Evolutionary conservation across 2,888 invertebrate genomes (phyloP), one percentile per base, ranked within the genome.

Genomic region (Disparrhopalites patrizii): DNA sequence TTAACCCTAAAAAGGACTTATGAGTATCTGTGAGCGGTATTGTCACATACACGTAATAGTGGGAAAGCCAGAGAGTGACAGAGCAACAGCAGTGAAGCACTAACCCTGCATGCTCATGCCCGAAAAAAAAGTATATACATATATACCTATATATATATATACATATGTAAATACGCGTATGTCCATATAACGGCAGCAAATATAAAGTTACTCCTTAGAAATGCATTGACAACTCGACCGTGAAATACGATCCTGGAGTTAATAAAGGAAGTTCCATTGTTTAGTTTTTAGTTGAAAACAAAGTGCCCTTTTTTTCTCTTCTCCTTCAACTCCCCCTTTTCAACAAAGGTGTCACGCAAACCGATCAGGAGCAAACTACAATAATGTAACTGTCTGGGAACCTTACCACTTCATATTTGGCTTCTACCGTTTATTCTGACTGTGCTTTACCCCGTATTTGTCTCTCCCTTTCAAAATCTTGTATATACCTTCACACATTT

Each of bases 241-340:
- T 66, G 66, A 66, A 66, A 66, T 66, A n/a, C 43, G 61, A 66
- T 66, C 61, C 43, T 18, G 56, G 58, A 61, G 66, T 66, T 66
- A 61, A 66, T 66, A 66, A 66, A 66, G 66, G 66, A 66, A 66
- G 66, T 66, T 36, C 50, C 38, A 66, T 66, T 66, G 66, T 66
- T 66, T 66, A 60, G 61, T 38, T 38, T 50, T 61, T 47, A 60
- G 55, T 50, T 40, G 25, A 20, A 61, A 50, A 61, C 54, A 61
- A 55, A 61, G 50, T 66, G 61, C 55, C 61, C 54, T 40, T 63
- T 66, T 61, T 55, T 23, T 60, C 60, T 33, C 23, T 31, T 15
- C 2, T 3, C 23, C 10, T 47, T 7, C 23, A 18, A 23, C 47
- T 47, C 47, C 23, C 47, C 2, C 47, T 47, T 23, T 47, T 18